These are phyloP conservation scores for Poicephalus meyeri DNA, from an alignment of 2,113 vertebrate species.

Conservation along the genomic window DNA sequence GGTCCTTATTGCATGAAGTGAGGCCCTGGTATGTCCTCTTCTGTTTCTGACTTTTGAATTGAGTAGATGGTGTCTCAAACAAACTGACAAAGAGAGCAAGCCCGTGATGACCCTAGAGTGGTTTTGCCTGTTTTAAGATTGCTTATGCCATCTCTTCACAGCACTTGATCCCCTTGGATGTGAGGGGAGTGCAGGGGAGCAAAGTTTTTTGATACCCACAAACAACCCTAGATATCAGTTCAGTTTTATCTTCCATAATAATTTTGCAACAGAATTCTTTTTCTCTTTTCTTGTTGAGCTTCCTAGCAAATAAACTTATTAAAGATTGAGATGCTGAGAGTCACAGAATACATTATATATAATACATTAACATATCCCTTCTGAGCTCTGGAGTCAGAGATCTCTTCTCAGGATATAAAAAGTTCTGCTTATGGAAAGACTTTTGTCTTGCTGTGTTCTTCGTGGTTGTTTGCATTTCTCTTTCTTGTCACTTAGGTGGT, in stretches of 20 bases:
- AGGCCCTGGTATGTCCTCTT: not conserved
- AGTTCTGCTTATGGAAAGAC: conserved; percentile 20
- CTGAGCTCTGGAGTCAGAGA: not conserved
- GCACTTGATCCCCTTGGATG: not conserved
- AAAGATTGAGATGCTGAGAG: not conserved
- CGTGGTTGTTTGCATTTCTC: conserved; percentile 46
- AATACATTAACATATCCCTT: not conserved
- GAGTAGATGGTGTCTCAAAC: not conserved
- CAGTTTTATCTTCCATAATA: not conserved
- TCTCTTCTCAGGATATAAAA: not conserved
- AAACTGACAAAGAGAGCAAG: not conserved
- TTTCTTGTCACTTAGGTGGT: conserved; percentile 36
- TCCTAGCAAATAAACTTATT: not conserved
- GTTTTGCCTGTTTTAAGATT: not conserved
- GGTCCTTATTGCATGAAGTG: not conserved
- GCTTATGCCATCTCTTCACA: not conserved
- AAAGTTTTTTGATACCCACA: not conserved
- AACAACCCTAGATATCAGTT: not conserved
- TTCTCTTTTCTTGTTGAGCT: not conserved
- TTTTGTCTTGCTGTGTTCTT: conserved; percentile 38
- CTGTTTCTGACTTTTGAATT: not conserved
- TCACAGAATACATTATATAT: not conserved
- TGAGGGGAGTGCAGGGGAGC: not conserved
- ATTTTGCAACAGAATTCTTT: not conserved
- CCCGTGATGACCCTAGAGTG: not conserved